Conservation (phyloP, 2,888 invertebrate species). For the Shargacucullia verbasci region DNA sequence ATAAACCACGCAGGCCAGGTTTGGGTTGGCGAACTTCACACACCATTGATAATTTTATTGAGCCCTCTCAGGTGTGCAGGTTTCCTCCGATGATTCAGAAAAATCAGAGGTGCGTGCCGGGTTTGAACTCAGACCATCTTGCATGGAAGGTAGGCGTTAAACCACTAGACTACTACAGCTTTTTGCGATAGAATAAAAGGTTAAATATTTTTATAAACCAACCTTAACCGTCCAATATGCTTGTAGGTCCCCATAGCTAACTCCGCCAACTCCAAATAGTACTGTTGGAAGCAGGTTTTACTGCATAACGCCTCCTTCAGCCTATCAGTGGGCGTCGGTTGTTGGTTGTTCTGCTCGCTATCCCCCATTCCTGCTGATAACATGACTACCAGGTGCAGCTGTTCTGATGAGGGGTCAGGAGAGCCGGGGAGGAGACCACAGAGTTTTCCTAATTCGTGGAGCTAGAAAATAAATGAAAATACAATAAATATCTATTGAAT, state of each 20-base stretch:
- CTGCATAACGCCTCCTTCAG: slow-evolving; percentile 97
- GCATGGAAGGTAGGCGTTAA: too few species aligned
- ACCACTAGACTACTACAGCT: too few species aligned
- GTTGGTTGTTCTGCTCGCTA: slow-evolving; percentile 84
- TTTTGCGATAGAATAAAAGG: too few species aligned
- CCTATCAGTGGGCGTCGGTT: slow-evolving; percentile 92
- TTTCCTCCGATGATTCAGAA: too few species aligned
- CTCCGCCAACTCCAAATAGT: slow-evolving; percentile 97
- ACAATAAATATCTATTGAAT: too few species aligned
- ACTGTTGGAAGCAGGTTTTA: slow-evolving; percentile 95
- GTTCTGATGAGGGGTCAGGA: slow-evolving; percentile 94
- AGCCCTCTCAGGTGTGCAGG: too few species aligned
- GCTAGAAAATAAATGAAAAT: slow-evolving; percentile 79
- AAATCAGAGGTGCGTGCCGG: too few species aligned
- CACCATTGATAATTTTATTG: too few species aligned
- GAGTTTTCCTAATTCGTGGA: slow-evolving; percentile 95
- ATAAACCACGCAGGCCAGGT: too few species aligned
- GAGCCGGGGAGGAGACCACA: slow-evolving; percentile 97
- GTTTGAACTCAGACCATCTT: too few species aligned
- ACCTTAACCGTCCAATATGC: slow-evolving; percentile 94
- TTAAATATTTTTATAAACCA: slow-evolving; percentile 41
- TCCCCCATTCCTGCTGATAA: slow-evolving; percentile 97
- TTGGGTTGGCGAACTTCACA: too few species aligned
- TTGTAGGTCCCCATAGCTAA: slow-evolving; percentile 98
- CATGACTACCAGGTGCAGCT: slow-evolving; percentile 96